Percentiles rank a stretch among this genome's conserved stretches.
These are phyloP conservation scores for Smittia aterrima DNA, from an alignment of 2,888 invertebrate genomes.

Conservation along the genomic window DNA sequence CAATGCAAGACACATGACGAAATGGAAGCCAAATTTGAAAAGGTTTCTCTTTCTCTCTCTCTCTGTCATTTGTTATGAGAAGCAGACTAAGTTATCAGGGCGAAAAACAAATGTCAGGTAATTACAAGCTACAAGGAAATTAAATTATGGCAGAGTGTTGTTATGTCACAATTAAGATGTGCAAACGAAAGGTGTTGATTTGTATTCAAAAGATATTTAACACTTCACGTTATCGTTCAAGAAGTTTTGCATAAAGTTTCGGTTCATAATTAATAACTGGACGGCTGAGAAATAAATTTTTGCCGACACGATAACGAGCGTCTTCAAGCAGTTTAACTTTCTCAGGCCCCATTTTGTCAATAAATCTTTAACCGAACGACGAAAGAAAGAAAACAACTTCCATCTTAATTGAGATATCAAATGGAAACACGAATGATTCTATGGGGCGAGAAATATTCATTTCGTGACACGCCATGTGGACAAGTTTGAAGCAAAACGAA, in stretches of 20 bases:
- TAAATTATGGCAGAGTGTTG: background rate
- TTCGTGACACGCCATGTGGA: conserved; percentile 19
- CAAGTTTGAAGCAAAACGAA: background rate
- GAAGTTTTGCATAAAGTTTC: too few species aligned
- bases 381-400: background rate
- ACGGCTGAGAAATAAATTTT: too few species aligned
- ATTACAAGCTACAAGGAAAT: background rate
- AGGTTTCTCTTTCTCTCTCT: background rate
- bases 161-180: background rate
- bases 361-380: background rate
- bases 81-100: background rate
- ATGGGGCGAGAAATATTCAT: background rate
- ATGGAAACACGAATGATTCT: conserved; percentile 8
- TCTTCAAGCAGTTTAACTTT: background rate
- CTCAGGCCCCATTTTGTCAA: background rate
- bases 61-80: background rate
- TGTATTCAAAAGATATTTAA: too few species aligned
- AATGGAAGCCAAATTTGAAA: background rate
- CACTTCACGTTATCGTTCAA: too few species aligned
- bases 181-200: background rate
- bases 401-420: conserved; percentile 38
- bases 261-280: too few species aligned
- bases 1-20: background rate
- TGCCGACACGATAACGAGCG: too few species aligned
- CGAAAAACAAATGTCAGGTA: background rate